Base-by-base conservation (phyloP, 23 tunicate species). In the Pegea sp. region DNA sequence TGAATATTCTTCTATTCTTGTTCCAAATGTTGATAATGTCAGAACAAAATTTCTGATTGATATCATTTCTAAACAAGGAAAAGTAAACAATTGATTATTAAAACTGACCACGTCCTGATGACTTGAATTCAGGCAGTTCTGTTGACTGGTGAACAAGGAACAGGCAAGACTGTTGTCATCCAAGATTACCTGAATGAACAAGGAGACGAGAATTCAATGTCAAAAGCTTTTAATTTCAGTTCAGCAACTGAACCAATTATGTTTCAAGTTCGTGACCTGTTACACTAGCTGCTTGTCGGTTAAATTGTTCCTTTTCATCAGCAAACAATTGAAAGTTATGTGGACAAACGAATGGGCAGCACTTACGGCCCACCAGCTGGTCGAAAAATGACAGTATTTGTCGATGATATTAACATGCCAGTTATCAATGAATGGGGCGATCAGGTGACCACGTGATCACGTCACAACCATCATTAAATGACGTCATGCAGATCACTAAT, bases 401-500 rank as follows among this genome's bases (percentile, higher is more conserved):
- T 91, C 32, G 99, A 91, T 57, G 99, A 91, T 42, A 59, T 91
- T 51, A 91, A 91, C 78, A 91, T 91, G 99, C 99, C 99, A 27
- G 75, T 91, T 23, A 81, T 91, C 42, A 91, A 91, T 50, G 99
- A 91, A 42, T 91, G 99, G 99, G 99, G 99, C 2, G 99, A 91
- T 48, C 92, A 78, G 72, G 81, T 73, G 5, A 61, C n/a, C n/a
- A n/a, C n/a, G n/a, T n/a, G n/a, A n/a, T n/a, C n/a, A 34, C 0
- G 18, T 42, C 19, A n/a, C n/a, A n/a, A n/a, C n/a, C n/a, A n/a
- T n/a, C n/a, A n/a, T n/a, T n/a, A n/a, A n/a, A n/a, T n/a, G n/a
- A n/a, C n/a, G n/a, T n/a, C n/a, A n/a, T 29, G 26, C 62, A 84
- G 84, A 91, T 91, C 61, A 91, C 99, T 22, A 91, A 91, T 69